Evolutionary conservation across 1,140 invertebrate genomes (phyloP).

Genomic region (Drosophila ambigua): DNA sequence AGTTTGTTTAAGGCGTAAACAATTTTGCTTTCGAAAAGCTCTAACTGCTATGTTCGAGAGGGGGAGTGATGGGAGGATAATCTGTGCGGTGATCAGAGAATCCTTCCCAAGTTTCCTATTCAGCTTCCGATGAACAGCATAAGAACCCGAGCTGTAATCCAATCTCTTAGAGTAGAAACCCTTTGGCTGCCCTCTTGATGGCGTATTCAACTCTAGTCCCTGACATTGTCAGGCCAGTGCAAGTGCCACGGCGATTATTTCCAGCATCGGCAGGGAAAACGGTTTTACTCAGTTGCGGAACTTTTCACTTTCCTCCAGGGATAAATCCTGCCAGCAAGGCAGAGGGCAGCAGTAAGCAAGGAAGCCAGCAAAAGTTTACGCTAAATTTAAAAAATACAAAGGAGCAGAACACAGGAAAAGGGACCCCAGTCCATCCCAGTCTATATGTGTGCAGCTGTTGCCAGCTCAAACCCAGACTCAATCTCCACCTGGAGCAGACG

Average conservation of each 20-base stretch:
- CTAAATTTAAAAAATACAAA: conserved; percentile 73
- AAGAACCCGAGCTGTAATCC: neutral
- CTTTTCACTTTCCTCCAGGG: conserved; percentile 67
- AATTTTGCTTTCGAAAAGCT: conserved; percentile 41
- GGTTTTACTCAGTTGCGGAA: conserved; percentile 18
- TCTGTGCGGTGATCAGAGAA: neutral
- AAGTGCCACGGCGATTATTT: conserved; percentile 48
- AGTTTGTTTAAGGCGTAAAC: conserved; percentile 59
- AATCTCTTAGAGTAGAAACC: conserved; percentile 6
- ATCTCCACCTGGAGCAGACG: conserved; percentile 8
- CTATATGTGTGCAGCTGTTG: conserved; percentile 68
- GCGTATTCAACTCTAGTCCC: conserved; percentile 49
- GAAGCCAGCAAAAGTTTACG: conserved; percentile 58
- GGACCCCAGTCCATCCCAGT: neutral
- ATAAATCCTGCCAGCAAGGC: conserved; percentile 42
- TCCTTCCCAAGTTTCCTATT: conserved; percentile 4
- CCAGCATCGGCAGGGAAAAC: conserved; percentile 40
- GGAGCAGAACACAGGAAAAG: conserved; percentile 2
- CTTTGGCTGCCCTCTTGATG: conserved; percentile 34
- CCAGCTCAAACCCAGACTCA: conserved; percentile 17
- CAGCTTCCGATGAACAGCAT: conserved; percentile 7
- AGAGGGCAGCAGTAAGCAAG: conserved; percentile 4
- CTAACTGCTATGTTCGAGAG: neutral
- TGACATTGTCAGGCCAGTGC: neutral
- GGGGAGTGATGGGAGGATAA: neutral